These are phyloP conservation scores for Prostheceraeus crozeri DNA, from an alignment of 2,888 invertebrate species.

Conservation along the genomic window DNA sequence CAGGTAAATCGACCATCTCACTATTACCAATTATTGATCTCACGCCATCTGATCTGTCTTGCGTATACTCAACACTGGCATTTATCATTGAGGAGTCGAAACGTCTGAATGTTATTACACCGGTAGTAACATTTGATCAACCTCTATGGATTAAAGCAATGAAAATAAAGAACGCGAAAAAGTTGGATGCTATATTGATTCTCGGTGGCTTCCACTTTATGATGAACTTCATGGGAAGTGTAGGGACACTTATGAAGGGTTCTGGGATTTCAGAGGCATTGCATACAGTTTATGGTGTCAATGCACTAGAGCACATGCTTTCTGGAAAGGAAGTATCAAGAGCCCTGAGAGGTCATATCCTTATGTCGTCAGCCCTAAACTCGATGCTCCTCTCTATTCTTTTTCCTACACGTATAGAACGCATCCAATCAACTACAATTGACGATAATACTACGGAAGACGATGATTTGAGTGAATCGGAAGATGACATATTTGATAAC, in stretches of 20 bases:
- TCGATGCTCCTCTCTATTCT: no score
- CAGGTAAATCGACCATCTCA: slow-evolving; percentile 1
- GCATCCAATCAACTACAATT: no score
- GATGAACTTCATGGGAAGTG: slow-evolving; percentile 15
- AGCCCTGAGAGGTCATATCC: slow-evolving; percentile 14
- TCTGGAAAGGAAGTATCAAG: background rate
- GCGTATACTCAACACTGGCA: background rate
- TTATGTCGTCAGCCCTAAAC: slow-evolving; percentile 8
- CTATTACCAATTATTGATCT: background rate
- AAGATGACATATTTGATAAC: no score
- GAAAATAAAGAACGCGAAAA: background rate
- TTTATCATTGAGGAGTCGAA: background rate
- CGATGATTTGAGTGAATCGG: no score
- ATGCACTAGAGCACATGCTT: slow-evolving; percentile 8
- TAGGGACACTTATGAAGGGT: slow-evolving; percentile 14
- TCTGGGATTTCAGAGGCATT: slow-evolving; percentile 1
- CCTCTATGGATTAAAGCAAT: slow-evolving; percentile 12
- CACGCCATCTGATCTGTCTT: background rate
- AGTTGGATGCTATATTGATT: background rate
- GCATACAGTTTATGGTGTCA: slow-evolving; percentile 10
- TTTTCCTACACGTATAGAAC: no score
- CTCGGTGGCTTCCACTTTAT: slow-evolving; percentile 9
- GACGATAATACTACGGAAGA: no score
- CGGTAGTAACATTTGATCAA: slow-evolving; percentile 18
- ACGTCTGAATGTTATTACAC: background rate